Evolutionary conservation across 2,797 vertebrate species (phyloP), one percentile per base, ranked within the genome.

Genomic region (Acrocephalus scirpaceus): DNA sequence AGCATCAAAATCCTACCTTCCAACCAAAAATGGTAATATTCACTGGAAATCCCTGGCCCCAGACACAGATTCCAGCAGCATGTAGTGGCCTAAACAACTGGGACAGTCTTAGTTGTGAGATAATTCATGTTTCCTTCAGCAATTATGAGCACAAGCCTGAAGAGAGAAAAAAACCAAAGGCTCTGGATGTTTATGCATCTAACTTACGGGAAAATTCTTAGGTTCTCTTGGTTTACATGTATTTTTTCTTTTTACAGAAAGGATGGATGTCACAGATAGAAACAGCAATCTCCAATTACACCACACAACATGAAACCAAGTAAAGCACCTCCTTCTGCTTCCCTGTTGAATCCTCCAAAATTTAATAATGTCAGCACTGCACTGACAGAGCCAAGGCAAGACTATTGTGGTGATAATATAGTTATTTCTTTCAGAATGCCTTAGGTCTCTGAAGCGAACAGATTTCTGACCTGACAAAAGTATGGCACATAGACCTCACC

Each of bases 241-340:
- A 32, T 32, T 82, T 77, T 84, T 86, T 90, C 64, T 36, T 95
- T 70, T 97, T 97, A 44, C 98, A 99, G 99, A 99, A 98, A 98
- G 97, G 83, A 40, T 99, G 99, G 99, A 98, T 99, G 93, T 97
- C 98, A 47, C 98, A 99, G 97, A 98, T 99, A 91, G 98, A 98
- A 97, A 97, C 64, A 15, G 98, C 98, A 56, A 97, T 98, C 70
- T 92, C 98, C 26, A 96, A 92, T 53, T 98, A 97, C n/a, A 88
- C 69, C 22, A 85, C 60, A 12, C 87, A 64, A 76, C 83, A 76
- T 6, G 86, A 97, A 94, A 90, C 57, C 56, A 97, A 98, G 96
- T 95, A 97, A 47, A 94, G 88, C 29, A 71, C 97, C 29, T 97
- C 96, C 86, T 97, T 97, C 26, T 76, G 96, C 91, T 97, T 97